phyloP scores from a whole-genome alignment of 2,888 invertebrate species.

The Entomobrya proxima region DNA sequence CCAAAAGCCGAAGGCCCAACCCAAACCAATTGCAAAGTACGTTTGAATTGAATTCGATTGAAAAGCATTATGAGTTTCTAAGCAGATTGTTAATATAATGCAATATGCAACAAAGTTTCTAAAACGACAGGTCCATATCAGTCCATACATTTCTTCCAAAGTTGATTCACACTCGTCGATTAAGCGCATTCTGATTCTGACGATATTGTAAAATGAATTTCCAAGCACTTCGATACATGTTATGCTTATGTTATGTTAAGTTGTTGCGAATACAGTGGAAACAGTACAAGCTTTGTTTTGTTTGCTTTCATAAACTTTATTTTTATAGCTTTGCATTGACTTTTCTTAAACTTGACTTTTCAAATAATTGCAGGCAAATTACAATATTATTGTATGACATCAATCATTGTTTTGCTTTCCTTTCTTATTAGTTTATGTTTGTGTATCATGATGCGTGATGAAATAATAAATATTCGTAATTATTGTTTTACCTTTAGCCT shows the following conservation, averaged over 20 bases:
- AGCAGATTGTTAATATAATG: no score
- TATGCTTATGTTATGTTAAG: no score
- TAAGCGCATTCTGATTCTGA: no score
- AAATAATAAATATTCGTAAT: no score
- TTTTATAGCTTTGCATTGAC: conserved; percentile 25
- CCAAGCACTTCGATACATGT: no score
- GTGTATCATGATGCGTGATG: no score
- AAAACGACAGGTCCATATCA: not conserved
- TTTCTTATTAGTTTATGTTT: not conserved
- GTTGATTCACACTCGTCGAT: not conserved
- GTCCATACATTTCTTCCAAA: not conserved
- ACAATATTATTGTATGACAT: not conserved
- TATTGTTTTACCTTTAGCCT: not conserved
- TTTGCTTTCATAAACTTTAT: not conserved
- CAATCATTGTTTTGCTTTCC: not conserved
- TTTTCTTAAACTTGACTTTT: not conserved
- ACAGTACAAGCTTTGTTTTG: not conserved
- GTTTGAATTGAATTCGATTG: no score
- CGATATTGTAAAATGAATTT: no score
- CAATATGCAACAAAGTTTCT: conserved; percentile 33
- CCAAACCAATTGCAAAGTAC: not conserved
- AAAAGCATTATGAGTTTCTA: not conserved
- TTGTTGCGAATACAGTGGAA: not conserved
- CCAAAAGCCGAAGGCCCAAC: not conserved
- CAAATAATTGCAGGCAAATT: not conserved